Base-by-base conservation (phyloP, 2,113 vertebrate genomes). In the Channa maculata region DNA sequence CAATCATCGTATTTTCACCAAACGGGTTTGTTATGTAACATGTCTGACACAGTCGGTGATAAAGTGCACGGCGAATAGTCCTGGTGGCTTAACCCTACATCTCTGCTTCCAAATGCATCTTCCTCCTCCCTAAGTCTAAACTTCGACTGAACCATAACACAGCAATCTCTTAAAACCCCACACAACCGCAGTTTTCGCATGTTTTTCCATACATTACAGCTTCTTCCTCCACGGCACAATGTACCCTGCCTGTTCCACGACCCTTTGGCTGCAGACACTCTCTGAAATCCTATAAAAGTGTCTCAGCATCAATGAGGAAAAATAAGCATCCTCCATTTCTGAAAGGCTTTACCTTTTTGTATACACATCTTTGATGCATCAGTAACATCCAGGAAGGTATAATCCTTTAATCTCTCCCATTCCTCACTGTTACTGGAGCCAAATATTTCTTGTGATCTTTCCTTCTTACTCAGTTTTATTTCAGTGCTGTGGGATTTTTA, bases 331-430 rank as follows among this genome's bases (percentile, higher is more conserved):
- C 10, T 59, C 68, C 48, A 36, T 78, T 68, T 75, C 3, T 55
- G 57, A 68, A 74, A 39, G 58, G 84, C 70, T 79, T 24, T 71
- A 77, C 69, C 65, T 77, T 79, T 76, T 58, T 75, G 65, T 70
- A 3, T 46, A 55, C 54, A 41, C 75, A 71, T 74, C 83, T 82
- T 82, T 72, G 82, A 85, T 85, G 71, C 74, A 73, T 84, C 86
- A 61, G 69, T 51, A 71, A 78, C 82, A 86, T 82, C 76, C 75
- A 62, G 70, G 79, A 84, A 77, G 65, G 55, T 61, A 15, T 82
- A 82, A 86, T 85, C 86, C 82, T 85, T 75, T 78, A 85, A 89
- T 89, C 85, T 77, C 71, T 60, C 39, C 49, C 15, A 9, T 60
- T 65, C 64, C 58, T 80, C 46, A 9, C 72, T 66, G 61, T 64